A percentile compares a stretch with the other conserved stretches of the same genome.
Conservation (phyloP, 2,888 invertebrate species). For the Lasiommata megera region DNA sequence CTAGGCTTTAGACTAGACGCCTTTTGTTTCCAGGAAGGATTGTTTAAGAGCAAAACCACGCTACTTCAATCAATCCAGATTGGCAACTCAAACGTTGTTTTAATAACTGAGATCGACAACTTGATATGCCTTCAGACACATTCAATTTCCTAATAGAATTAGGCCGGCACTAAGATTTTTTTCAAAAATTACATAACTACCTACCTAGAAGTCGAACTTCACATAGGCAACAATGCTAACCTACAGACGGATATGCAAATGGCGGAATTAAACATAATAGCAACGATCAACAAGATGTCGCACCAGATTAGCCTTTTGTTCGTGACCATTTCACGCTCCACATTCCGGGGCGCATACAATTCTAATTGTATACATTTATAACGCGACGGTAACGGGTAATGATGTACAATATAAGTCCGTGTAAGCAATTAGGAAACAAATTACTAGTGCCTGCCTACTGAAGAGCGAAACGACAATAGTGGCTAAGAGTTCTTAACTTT, state of each 20-base stretch:
- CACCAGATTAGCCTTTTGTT: conserved; percentile 47
- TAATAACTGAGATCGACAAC: too few species aligned
- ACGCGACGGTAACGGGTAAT: conserved; percentile 12
- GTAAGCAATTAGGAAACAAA: conserved; percentile 19
- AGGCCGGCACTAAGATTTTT: too few species aligned
- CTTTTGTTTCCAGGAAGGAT: too few species aligned
- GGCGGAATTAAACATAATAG: conserved; percentile 23
- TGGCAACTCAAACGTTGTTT: too few species aligned
- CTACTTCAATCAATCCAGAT: too few species aligned
- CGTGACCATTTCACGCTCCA: conserved; percentile 70
- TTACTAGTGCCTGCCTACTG: background rate
- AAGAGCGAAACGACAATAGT: too few species aligned
- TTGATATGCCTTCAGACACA: too few species aligned
- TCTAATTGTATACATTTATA: conserved; percentile 26
- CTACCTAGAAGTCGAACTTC: background rate
- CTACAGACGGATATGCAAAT: conserved; percentile 26
- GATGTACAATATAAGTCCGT: conserved; percentile 15
- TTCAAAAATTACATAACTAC: background rate
- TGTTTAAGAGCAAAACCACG: too few species aligned
- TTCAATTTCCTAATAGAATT: too few species aligned
- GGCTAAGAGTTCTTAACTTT: too few species aligned
- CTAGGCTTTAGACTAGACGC: too few species aligned
- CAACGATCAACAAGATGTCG: conserved; percentile 34
- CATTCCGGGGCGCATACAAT: conserved; percentile 46
- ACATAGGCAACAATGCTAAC: conserved; percentile 2